Evolutionary conservation across 1,140 invertebrate species (phyloP).

Genomic region (Episyrphus balteatus): DNA sequence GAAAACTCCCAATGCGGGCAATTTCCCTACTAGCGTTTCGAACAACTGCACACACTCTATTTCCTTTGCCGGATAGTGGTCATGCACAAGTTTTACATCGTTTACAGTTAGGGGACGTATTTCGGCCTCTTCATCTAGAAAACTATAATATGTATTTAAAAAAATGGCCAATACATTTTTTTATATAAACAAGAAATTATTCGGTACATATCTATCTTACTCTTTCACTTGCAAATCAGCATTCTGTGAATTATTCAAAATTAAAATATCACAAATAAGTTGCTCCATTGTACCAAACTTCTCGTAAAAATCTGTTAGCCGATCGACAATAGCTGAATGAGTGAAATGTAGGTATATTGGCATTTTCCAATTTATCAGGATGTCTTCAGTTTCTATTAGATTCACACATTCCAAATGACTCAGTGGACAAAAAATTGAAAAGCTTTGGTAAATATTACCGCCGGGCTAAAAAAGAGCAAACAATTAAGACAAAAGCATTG

Average conservation of each 20-base stretch:
- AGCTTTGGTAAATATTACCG: constrained; percentile 63
- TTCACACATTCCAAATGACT: constrained; percentile 56
- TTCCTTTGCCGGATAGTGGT: constrained; percentile 72
- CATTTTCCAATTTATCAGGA: constrained; percentile 62
- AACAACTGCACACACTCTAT: constrained; percentile 73
- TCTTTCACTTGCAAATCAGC: constrained; percentile 43
- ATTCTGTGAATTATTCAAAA: constrained; percentile 47
- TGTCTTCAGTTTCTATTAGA: constrained; percentile 57
- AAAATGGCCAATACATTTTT: not conserved
- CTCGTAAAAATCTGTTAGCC: constrained; percentile 47
- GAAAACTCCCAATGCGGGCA: constrained; percentile 69
- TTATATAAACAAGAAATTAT: not conserved
- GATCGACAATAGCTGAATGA: constrained; percentile 61
- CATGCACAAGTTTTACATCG: constrained; percentile 67
- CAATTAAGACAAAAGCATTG: not conserved
- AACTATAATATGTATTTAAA: constrained; percentile 29
- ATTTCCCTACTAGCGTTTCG: constrained; percentile 57
- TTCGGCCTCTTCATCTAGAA: constrained; percentile 50
- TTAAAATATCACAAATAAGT: constrained; percentile 64
- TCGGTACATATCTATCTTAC: constrained; percentile 29
- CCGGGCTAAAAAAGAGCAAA: constrained; percentile 48
- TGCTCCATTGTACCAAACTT: constrained; percentile 56
- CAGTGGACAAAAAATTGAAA: constrained; percentile 69
- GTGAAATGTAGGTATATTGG: constrained; percentile 75
- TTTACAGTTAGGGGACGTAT: constrained; percentile 59